A percentile compares a stretch with the other conserved stretches of the same genome.
Conservation (phyloP, 2,888 invertebrate genomes). For the Petrophora chlorosata region DNA sequence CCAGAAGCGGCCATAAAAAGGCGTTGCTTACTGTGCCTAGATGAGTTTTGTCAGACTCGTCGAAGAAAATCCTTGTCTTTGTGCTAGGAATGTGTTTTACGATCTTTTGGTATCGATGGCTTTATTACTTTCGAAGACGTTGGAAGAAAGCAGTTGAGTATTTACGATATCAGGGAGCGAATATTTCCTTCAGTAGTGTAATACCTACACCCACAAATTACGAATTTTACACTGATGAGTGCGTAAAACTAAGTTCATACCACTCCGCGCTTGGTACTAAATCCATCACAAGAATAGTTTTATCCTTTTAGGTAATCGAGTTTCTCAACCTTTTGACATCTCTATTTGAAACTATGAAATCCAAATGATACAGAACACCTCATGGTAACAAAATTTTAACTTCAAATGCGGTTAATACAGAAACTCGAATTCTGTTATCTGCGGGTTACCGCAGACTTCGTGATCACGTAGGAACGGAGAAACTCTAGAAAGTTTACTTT, state of each 20-base stretch:
- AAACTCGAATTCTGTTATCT: conserved; percentile 30
- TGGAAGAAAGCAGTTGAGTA: no score
- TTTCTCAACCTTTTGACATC: conserved; percentile 22
- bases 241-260: conserved; percentile 4
- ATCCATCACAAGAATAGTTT: conserved; percentile 10
- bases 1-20: no score
- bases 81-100: no score
- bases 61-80: no score
- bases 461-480: conserved; percentile 25
- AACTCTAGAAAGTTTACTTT: conserved; percentile 24
- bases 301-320: conserved; percentile 20
- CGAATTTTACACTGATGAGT: conserved; percentile 2
- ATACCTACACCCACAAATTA: neutral
- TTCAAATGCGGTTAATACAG: conserved; percentile 10
- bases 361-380: conserved; percentile 18
- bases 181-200: no score
- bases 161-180: no score
- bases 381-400: conserved; percentile 20
- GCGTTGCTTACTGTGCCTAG: no score
- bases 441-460: conserved; percentile 17
- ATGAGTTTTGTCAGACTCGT: no score
- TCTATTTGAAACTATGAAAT: conserved; percentile 19
- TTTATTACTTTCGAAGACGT: no score
- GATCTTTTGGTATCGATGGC: no score
- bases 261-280: conserved; percentile 6